Conservation (phyloP, 2,888 invertebrate species). For the Cephus rjabovi region DNA sequence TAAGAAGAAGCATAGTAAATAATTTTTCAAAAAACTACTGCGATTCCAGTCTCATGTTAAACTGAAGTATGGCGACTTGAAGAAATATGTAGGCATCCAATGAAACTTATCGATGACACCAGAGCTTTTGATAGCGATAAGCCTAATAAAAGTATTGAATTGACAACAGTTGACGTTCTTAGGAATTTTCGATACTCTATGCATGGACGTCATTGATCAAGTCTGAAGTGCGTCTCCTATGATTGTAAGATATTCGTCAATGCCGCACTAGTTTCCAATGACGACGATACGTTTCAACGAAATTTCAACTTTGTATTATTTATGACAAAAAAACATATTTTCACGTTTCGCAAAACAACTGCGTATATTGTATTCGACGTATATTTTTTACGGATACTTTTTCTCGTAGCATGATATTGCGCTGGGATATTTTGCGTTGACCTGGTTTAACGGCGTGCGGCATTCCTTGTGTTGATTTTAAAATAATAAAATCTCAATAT, state of each 20-base stretch:
- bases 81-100: background rate
- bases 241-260: background rate
- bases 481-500: background rate
- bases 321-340: background rate
- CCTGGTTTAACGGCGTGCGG: background rate
- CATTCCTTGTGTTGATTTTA: background rate
- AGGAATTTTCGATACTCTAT: no score
- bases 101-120: background rate
- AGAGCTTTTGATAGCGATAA: background rate
- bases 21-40: background rate
- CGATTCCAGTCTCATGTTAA: background rate
- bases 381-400: background rate
- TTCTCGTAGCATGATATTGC: background rate
- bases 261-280: background rate
- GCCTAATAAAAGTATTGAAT: background rate
- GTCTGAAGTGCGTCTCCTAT: no score
- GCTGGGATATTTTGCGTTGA: background rate
- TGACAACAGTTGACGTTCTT: background rate
- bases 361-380: background rate
- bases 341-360: background rate
- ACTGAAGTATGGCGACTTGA: background rate
- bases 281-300: background rate
- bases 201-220: no score
- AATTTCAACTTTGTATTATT: background rate
- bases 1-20: background rate